phyloP scores from a whole-genome alignment of 2,797 vertebrate species.

The Dromococcyx pavoninus region DNA sequence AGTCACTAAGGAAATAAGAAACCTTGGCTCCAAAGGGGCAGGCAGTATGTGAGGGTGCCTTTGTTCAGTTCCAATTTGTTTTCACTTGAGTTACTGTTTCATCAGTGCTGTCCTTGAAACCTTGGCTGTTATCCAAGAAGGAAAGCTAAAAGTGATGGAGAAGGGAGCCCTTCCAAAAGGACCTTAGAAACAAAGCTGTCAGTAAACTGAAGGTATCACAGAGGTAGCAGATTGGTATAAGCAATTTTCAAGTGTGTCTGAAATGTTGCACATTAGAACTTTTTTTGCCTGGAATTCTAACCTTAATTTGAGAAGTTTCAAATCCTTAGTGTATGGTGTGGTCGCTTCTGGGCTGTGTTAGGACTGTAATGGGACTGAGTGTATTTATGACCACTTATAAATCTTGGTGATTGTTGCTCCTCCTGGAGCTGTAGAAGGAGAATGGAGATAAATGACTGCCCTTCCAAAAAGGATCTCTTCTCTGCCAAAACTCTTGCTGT shows the following conservation, averaged over 20 bases:
- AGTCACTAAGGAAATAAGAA: slow-evolving; percentile 53
- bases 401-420: not conserved
- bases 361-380: not conserved
- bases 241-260: not conserved
- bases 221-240: not conserved
- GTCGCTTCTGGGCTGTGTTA: not conserved
- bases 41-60: not conserved
- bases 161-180: not conserved
- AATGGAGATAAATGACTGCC: slow-evolving; percentile 25
- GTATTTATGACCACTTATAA: not conserved
- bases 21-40: slow-evolving; percentile 6
- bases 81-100: slow-evolving; percentile 60
- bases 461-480: slow-evolving; percentile 31
- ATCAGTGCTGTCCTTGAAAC: slow-evolving; percentile 54
- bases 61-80: slow-evolving; percentile 61
- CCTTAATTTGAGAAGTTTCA: not conserved
- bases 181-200: slow-evolving; percentile 33
- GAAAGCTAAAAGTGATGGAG: not conserved
- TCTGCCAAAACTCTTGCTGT: slow-evolving; percentile 1
- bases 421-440: not conserved
- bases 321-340: not conserved
- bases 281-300: not conserved
- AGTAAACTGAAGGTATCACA: not conserved
- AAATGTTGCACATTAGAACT: not conserved
- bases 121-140: slow-evolving; percentile 48